Evolutionary conservation across 1,140 invertebrate genomes (phyloP), one percentile per base, ranked within the genome.

Genomic region (Wiebesia pumilae): DNA sequence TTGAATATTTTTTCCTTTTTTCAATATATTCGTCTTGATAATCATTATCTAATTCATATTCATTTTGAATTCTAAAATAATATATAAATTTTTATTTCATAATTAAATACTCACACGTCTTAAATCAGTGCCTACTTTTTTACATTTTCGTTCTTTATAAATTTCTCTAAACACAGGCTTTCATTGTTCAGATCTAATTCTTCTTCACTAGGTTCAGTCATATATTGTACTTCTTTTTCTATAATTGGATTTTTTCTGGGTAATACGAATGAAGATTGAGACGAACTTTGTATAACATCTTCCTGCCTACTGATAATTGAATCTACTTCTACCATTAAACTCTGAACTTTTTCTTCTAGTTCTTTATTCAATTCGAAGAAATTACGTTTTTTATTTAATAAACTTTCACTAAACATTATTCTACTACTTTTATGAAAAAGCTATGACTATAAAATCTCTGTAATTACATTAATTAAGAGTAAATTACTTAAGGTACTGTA

Each of bases 311-410:
- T 90, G 54, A 94, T 92, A 14, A 94, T 93, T 38, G 90, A 91
- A 81, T 94, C 93, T 33, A 94, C 92, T 90, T 95, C 93, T 78
- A 92, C 88, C 90, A 95, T 91, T 24, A 95, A 87, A 81, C 93
- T 88, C 75, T 91, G 92, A 0, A 94, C 94, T 90, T 93, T 93
- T 43, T 91, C 81, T 88, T 95, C 92, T 12, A 95, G 88, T 90
- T 94, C 92, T 88, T 91, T 90, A 90, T 95, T 95, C 79, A 94
- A 88, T 88, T 92, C 92, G 47, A 90, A 89, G 88, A 93, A 95
- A 90, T 94, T 92, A 88, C 93, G 92, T 89, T 95, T 94, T 89
- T 93, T 94, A 62, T 78, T 75, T 35, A 65, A 19, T 65, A 73
- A 35, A 62, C 35, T 35, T 27, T 81, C 38, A 33, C 12, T 71